phyloP scores from a whole-genome alignment of 92 coral and sea anemone species.

The Siderastrea radians region DNA sequence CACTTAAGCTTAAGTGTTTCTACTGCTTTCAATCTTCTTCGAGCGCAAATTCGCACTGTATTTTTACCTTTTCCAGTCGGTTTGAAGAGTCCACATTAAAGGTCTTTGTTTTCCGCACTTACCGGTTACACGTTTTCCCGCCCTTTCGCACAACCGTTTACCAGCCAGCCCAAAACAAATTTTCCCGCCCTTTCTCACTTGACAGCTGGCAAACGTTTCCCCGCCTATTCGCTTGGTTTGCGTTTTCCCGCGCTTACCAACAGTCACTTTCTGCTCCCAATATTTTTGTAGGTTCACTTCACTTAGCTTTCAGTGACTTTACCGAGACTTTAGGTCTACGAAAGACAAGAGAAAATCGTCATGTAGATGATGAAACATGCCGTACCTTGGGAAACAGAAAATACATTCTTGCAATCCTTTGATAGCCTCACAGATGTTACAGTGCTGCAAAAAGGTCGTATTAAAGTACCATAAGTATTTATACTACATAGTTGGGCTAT shows the following conservation, averaged over 20 bases:
- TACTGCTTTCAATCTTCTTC: no score
- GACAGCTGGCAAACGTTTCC: not conserved
- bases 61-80: no score
- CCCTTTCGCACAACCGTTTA: not conserved
- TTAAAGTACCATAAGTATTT: not conserved
- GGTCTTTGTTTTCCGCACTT: not conserved
- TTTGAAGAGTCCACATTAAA: no score
- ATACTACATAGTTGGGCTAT: not conserved
- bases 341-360: no score
- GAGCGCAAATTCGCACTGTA: no score
- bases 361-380: no score
- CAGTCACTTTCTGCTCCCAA: no score
- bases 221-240: not conserved
- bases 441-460: constrained; percentile 61
- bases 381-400: constrained; percentile 97
- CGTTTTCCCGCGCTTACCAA: not conserved
- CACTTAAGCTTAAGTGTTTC: no score
- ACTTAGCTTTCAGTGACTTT: not conserved
- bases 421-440: constrained; percentile 96
- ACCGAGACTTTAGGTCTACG: no score
- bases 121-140: not conserved
- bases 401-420: constrained; percentile 90
- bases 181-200: not conserved
- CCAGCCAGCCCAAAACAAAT: no score
- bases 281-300: not conserved